Conservation (phyloP, 2,113 vertebrate genomes). For the Noctilio leporinus region DNA sequence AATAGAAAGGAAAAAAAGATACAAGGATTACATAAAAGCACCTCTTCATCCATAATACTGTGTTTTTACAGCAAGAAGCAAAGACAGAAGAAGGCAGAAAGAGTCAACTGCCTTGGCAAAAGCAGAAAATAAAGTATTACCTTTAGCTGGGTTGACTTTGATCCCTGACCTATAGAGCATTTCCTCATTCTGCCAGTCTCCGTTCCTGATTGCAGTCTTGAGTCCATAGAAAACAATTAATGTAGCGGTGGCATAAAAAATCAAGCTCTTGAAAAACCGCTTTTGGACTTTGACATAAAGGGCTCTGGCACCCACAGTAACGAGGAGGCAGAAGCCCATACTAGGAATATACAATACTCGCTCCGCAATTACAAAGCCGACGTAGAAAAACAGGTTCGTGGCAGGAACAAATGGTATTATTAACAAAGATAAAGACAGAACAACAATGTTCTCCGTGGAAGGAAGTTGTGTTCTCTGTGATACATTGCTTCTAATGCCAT, state of each 20-base stretch:
- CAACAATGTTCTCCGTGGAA: slow-evolving; percentile 90
- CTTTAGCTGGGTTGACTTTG: slow-evolving; percentile 99
- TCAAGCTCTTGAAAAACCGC: slow-evolving; percentile 84
- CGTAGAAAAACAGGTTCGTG: slow-evolving; percentile 98
- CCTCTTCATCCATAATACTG: not conserved
- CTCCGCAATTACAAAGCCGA: slow-evolving; percentile 98
- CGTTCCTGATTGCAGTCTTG: slow-evolving; percentile 94
- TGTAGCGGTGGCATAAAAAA: slow-evolving; percentile 87
- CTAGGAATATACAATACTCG: slow-evolving; percentile 98
- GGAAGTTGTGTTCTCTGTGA: slow-evolving; percentile 85
- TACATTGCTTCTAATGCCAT: slow-evolving; percentile 85
- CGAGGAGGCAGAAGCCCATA: slow-evolving; percentile 98
- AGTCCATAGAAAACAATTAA: slow-evolving; percentile 91
- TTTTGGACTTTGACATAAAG: slow-evolving; percentile 88
- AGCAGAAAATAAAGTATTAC: slow-evolving; percentile 78
- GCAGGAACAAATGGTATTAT: slow-evolving; percentile 95
- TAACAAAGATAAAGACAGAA: slow-evolving; percentile 92
- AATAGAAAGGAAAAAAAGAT: not conserved
- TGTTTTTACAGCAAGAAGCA: not conserved
- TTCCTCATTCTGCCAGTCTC: slow-evolving; percentile 98
- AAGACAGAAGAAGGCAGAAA: not conserved
- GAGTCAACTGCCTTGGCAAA: slow-evolving; percentile 33
- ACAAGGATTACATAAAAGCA: not conserved
- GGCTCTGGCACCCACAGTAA: slow-evolving; percentile 90
- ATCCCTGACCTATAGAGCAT: slow-evolving; percentile 99